Evolutionary conservation across 1,140 invertebrate species (phyloP), one percentile per base, ranked within the genome.

Genomic region (Halictus rubicundus): DNA sequence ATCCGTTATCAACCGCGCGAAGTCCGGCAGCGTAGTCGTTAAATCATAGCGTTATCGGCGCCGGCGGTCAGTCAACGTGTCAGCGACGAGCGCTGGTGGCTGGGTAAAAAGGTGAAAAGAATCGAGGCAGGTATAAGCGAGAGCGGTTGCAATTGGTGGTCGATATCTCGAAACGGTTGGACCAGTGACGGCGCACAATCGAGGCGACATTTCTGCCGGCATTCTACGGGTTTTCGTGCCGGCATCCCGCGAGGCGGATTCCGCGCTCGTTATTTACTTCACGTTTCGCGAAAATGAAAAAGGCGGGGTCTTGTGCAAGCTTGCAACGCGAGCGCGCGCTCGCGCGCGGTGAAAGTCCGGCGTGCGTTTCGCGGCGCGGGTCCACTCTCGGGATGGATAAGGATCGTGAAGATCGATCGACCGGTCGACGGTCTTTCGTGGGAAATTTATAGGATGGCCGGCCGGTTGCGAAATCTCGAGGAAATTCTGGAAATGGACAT

Each of bases 271-370:
- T 89, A 88, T 88, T 89, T 87, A 83, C 84, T 66, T 74, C 83
- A 81, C 85, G 76, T 88, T 87, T 86, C 72, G 85, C 63, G 84
- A 86, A 86, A 86, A 86, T 86, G 80, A 82, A 78, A 76, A 82
- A 75, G 81, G 82, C 68, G 81, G 81, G 71, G 76, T 87, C 85
- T 88, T 88, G 86, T 83, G 86, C 81, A 88, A 88, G 83, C 80
- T 69, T 25, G 81, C 32, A 32, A 68, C 49, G 49, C 42, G 32
- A 32, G 42, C 42, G 42, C 42, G 42, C 42, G 32, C 3, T 2
- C 32, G 32, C 71, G 68, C 14, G 21, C 69, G 83, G 86, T 88
- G 86, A 88, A 88, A 88, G 86, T 87, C 81, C 52, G 72, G 52
- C 70, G 74, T 76, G 69, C 70, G 63, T 54, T 42, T 10, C 49